Evolutionary conservation across 92 coral and sea anemone genomes (phyloP), one percentile per base, ranked within the genome.

Genomic region (Porites rus): DNA sequence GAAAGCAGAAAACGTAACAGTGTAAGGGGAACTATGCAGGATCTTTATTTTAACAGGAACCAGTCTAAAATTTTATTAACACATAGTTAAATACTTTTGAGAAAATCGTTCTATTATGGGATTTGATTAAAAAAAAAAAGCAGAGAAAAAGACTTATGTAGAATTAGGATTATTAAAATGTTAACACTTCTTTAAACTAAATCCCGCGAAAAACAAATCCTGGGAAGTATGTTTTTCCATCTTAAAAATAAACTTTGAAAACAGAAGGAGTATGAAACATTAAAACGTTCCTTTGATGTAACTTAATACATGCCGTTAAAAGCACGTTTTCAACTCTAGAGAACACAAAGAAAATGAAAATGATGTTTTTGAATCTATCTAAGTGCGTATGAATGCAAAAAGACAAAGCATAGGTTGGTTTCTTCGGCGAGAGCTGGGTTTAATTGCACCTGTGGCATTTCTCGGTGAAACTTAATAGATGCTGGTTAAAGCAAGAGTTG

Each of bases 251-350:
- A 65, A 83, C 87, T 66, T 66, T 43, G 17, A 20, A 68, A 24
- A 72, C 63, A 78, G 72, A 83, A 22, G n/a, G 66, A 69, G 71
- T 24, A 73, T 69, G 68, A 72, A 82, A 72, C 79, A 83, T 50
- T 72, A 72, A 83, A 63, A 80, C 60, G 62, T 10, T 74, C 79
- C 75, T 83, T 74, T 83, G 52, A 73, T 72, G 87, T 83, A 83
- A 83, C 80, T 65, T 52, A 72, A 83, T 83, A 72, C 87, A 28
- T 24, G 62, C 53, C 50, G 79, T 61, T 83, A 83, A 83, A 83
- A 83, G 87, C 87, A 73, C 87, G 87, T 83, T 83, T 83, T 73
- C 74, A 83, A 51, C 80, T 71, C 80, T 19, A 83, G 17, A 19
- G 80, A 52, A 83, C 87, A 83, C 87, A 83, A 83, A 83, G 87